Evolutionary conservation across 2,113 vertebrate species (phyloP).

Genomic region (Barbus barbus): DNA sequence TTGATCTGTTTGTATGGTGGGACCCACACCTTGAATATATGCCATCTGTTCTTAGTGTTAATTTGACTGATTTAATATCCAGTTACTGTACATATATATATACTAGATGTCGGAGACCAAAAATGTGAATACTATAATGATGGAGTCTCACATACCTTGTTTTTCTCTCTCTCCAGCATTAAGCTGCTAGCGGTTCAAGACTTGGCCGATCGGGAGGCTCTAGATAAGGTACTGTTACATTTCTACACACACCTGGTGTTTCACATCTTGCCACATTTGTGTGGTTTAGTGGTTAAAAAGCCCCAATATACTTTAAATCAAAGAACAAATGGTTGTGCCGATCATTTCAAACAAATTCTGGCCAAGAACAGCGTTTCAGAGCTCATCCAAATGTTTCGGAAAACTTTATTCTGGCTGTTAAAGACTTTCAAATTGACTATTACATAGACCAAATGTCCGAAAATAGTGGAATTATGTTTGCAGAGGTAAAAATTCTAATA

Average conservation of each 20-base stretch:
- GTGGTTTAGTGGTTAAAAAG: neutral
- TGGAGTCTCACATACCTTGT: neutral
- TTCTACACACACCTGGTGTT: neutral
- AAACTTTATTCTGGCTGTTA: no score
- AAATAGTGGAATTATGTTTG: no score
- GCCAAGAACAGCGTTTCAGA: no score
- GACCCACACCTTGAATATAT: no score
- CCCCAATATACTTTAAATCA: neutral
- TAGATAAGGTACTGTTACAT: slow-evolving; percentile 86
- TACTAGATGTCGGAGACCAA: no score
- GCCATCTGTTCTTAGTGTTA: neutral
- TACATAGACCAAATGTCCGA: neutral
- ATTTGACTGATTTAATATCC: neutral
- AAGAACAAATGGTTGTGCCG: neutral
- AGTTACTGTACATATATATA: neutral
- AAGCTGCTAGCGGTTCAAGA: slow-evolving; percentile 96
- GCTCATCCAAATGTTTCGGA: no score
- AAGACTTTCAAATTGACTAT: no score
- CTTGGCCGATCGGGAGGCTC: slow-evolving; percentile 85
- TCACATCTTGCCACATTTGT: neutral
- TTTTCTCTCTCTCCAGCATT: slow-evolving; percentile 79
- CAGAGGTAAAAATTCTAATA: neutral
- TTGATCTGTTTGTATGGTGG: neutral
- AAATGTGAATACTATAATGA: no score
- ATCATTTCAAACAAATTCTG: neutral